Evolutionary conservation across 2,797 vertebrate genomes (phyloP).

Genomic region (Nyctalus aviator): DNA sequence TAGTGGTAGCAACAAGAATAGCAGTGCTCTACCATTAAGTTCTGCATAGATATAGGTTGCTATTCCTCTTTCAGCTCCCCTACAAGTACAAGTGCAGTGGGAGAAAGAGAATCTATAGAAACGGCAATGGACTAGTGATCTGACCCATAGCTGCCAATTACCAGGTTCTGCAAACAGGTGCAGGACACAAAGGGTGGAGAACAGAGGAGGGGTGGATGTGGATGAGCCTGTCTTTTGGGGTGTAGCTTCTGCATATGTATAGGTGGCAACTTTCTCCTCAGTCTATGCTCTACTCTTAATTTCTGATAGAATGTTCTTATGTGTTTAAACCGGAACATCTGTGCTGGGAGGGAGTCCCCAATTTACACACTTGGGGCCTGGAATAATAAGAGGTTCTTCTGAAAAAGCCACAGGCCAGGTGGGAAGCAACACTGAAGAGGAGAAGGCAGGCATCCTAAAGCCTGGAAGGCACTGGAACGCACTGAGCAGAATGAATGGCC

Average conservation of each 20-base stretch:
- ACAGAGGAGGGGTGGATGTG: not conserved
- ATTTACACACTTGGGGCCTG: not conserved
- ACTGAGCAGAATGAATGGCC: conserved; percentile 50
- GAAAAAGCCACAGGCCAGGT: conserved; percentile 50
- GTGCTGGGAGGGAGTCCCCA: accelerated
- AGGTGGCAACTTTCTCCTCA: not conserved
- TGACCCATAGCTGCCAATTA: not conserved
- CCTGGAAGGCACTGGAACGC: conserved; percentile 59
- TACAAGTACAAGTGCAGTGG: not conserved
- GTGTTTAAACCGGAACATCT: conserved; percentile 20
- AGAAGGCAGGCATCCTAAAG: conserved; percentile 3
- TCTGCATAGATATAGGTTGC: conserved; percentile 61
- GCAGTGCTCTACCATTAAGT: not conserved
- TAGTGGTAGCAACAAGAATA: not conserved
- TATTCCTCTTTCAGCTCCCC: not conserved
- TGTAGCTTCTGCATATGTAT: not conserved
- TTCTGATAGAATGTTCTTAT: not conserved
- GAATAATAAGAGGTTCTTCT: accelerated
- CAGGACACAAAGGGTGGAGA: not conserved
- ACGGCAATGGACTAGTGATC: not conserved
- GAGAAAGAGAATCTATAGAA: not conserved
- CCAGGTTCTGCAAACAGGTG: not conserved
- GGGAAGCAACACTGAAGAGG: not conserved
- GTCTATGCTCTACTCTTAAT: not conserved
- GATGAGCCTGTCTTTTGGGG: not conserved